Evolutionary conservation across 2,888 invertebrate genomes (phyloP).

Genomic region (Acholoe squamosa): DNA sequence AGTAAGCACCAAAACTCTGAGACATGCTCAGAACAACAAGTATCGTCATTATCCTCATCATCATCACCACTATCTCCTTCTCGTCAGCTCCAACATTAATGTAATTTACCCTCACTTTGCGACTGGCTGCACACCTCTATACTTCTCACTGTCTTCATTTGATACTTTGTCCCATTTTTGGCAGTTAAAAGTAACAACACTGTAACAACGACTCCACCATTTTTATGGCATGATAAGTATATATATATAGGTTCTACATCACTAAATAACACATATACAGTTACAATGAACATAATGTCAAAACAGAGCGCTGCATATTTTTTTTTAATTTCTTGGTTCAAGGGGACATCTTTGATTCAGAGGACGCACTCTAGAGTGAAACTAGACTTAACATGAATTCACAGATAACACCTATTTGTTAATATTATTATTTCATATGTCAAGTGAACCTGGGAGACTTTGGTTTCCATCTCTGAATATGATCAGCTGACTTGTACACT

Average conservation of each 20-base stretch:
- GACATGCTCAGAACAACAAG: constrained; percentile 58
- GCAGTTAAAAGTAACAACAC: constrained; percentile 62
- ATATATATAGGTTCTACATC: constrained; percentile 40
- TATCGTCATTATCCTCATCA: constrained; percentile 39
- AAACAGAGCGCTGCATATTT: constrained; percentile 55
- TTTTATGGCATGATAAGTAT: constrained; percentile 58
- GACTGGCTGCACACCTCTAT: constrained; percentile 24
- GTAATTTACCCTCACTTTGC: neutral
- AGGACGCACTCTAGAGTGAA: constrained; percentile 35
- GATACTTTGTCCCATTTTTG: constrained; percentile 61
- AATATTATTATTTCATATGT: constrained; percentile 41
- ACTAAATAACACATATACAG: constrained; percentile 35
- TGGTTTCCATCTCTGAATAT: constrained; percentile 55
- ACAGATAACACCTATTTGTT: constrained; percentile 57
- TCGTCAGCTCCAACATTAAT: neutral
- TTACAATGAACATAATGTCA: constrained; percentile 60
- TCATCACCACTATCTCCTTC: constrained; percentile 25
- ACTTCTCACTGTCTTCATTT: constrained; percentile 48
- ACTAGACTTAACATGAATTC: constrained; percentile 55
- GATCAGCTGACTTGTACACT: constrained; percentile 49
- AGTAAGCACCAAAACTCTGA: constrained; percentile 63
- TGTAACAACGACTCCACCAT: constrained; percentile 58
- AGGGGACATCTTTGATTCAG: constrained; percentile 4
- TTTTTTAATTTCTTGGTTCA: constrained; percentile 17
- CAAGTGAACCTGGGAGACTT: constrained; percentile 62